A percentile compares a stretch with the other conserved stretches of the same genome.
Evolutionary conservation across 2,113 vertebrate species (phyloP).

Genomic region (Prietella phreatophila): DNA sequence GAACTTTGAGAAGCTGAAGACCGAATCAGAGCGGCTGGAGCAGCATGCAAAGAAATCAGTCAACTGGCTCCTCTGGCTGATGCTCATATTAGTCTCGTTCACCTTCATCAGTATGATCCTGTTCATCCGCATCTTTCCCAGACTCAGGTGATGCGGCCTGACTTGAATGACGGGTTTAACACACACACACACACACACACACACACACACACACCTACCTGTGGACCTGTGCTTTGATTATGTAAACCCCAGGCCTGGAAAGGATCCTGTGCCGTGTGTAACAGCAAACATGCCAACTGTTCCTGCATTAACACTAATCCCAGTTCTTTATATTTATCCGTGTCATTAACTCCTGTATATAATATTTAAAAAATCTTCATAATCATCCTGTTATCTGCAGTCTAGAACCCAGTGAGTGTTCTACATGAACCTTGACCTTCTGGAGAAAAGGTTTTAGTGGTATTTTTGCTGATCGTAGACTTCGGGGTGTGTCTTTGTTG

Average conservation of each 20-base stretch:
- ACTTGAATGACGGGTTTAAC: background rate
- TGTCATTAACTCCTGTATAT: background rate
- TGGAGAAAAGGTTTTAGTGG: background rate
- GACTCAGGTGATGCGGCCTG: slow-evolving; percentile 79
- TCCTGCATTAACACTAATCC: background rate
- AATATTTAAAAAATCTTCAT: background rate
- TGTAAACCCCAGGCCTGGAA: background rate
- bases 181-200: background rate
- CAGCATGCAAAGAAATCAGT: slow-evolving; percentile 96
- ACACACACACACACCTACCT: background rate
- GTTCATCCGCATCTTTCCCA: slow-evolving; percentile 93
- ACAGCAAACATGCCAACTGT: background rate
- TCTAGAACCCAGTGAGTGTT: background rate
- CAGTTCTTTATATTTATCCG: background rate
- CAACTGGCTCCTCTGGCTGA: slow-evolving; percentile 96
- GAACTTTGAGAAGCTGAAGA: slow-evolving; percentile 95
- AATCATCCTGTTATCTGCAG: too few species aligned
- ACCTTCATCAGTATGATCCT: slow-evolving; percentile 97
- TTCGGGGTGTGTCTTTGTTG: background rate
- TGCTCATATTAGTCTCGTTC: slow-evolving; percentile 92
- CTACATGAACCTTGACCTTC: too few species aligned
- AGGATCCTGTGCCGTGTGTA: background rate
- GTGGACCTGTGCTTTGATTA: background rate
- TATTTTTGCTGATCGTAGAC: background rate
- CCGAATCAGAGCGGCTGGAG: slow-evolving; percentile 89